Conservation (phyloP, 2,888 invertebrate species). For the Itoplectis maculator region DNA sequence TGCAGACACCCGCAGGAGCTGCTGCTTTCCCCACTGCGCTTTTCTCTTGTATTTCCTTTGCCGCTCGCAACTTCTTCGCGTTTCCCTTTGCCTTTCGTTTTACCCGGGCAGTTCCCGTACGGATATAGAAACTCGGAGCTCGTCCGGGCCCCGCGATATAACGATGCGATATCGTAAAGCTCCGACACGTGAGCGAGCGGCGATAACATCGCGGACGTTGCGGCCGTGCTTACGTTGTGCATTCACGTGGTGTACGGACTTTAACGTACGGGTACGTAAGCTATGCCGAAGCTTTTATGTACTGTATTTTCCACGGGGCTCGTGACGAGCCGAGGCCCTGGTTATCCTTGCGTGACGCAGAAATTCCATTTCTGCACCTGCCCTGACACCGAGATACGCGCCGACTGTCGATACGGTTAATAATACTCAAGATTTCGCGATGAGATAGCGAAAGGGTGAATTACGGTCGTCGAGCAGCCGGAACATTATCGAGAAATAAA, state of each 20-base stretch:
- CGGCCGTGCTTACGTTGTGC: conserved; percentile 5
- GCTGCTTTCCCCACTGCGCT: background rate
- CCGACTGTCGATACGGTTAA: background rate
- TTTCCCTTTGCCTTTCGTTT: background rate
- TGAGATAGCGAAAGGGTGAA: background rate
- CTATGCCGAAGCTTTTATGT: background rate
- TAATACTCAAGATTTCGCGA: background rate
- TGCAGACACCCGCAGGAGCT: background rate
- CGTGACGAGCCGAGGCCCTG: background rate
- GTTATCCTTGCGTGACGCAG: conserved; percentile 16
- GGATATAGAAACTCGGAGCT: conserved; percentile 32
- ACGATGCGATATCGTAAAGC: conserved; percentile 48
- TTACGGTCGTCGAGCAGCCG: background rate
- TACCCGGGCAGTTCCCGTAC: background rate
- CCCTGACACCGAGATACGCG: background rate
- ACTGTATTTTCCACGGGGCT: background rate
- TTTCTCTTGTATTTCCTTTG: background rate
- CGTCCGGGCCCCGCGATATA: conserved; percentile 11
- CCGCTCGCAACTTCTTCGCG: background rate
- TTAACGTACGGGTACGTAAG: conserved; percentile 10
- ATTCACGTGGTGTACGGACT: conserved; percentile 4
- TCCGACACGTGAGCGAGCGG: conserved; percentile 46
- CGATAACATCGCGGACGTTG: conserved; percentile 46
- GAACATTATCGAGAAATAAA: background rate
- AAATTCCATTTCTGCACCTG: conserved; percentile 15